These are phyloP conservation scores for Pristionchus exspectatus DNA, from an alignment of 2,888 invertebrate species.

Conservation along the genomic window DNA sequence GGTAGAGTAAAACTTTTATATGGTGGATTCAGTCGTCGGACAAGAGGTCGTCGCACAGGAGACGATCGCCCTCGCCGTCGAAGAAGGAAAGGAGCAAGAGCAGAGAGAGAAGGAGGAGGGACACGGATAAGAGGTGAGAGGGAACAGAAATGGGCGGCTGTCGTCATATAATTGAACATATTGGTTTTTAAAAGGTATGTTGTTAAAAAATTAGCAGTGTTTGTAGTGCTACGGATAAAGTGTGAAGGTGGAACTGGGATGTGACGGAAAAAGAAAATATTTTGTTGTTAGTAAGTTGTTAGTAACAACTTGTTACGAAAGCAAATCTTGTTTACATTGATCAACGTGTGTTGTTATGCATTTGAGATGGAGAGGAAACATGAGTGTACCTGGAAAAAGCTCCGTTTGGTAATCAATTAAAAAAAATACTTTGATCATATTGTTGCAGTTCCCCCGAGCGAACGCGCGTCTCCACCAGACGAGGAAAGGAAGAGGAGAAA, in stretches of 20 bases:
- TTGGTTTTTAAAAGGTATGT: too few species aligned
- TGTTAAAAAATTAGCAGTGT: too few species aligned
- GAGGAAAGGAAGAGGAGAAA: conserved; percentile 1
- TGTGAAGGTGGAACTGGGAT: too few species aligned
- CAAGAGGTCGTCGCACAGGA: background rate
- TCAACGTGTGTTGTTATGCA: too few species aligned
- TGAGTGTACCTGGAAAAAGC: background rate
- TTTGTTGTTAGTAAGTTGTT: too few species aligned
- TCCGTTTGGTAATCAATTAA: background rate
- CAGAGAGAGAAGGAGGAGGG: conserved; percentile 33
- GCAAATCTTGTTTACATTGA: too few species aligned
- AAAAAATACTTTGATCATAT: background rate
- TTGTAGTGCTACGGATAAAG: too few species aligned
- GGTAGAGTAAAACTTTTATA: too few species aligned
- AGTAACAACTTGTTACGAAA: too few species aligned
- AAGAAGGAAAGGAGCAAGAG: conserved; percentile 31
- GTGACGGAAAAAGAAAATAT: too few species aligned
- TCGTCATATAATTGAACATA: too few species aligned
- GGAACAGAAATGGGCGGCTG: background rate
- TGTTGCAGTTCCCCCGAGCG: conserved; percentile 20
- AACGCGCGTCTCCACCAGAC: background rate
- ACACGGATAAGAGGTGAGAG: background rate
- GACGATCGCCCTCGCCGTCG: background rate
- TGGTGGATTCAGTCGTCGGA: background rate
- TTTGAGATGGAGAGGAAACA: too few species aligned